A percentile compares a stretch with the other conserved stretches of the same genome.
phyloP scores from a whole-genome alignment of 35 echinoderm and acorn worm genomes.

The Hemicentrotus pulcherrimus region DNA sequence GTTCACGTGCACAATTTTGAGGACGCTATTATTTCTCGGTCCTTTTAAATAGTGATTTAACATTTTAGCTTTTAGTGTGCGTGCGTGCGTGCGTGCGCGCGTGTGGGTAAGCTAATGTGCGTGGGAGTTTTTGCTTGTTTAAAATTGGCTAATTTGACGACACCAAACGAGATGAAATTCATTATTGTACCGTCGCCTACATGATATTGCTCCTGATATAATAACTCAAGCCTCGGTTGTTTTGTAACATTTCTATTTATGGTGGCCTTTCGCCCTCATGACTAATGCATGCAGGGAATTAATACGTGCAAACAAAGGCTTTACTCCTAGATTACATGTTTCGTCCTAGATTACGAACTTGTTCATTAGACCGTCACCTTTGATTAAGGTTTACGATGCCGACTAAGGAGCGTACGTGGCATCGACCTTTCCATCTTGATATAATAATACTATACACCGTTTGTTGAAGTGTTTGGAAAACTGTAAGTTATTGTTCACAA shows the following conservation, averaged over 20 bases:
- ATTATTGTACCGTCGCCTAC: not conserved
- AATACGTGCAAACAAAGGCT: not conserved
- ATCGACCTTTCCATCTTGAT: no score
- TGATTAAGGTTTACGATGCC: not conserved
- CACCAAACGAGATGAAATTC: not conserved
- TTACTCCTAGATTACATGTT: not conserved
- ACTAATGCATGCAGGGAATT: not conserved
- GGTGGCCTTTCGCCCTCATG: no score
- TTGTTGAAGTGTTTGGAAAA: not conserved
- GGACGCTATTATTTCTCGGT: no score
- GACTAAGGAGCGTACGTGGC: not conserved
- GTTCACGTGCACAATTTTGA: no score
- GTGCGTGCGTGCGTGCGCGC: no score
- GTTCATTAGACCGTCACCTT: not conserved
- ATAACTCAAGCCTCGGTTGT: not conserved
- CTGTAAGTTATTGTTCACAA: no score
- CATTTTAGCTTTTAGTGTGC: no score
- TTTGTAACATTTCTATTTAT: not conserved
- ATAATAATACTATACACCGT: no score
- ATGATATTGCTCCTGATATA: not conserved
- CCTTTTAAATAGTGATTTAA: no score
- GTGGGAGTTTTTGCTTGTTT: not conserved
- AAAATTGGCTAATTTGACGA: not conserved
- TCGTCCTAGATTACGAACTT: not conserved
- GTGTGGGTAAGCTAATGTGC: not conserved